Evolutionary conservation across 1,140 invertebrate species (phyloP).

Genomic region (Drosophila bocqueti): DNA sequence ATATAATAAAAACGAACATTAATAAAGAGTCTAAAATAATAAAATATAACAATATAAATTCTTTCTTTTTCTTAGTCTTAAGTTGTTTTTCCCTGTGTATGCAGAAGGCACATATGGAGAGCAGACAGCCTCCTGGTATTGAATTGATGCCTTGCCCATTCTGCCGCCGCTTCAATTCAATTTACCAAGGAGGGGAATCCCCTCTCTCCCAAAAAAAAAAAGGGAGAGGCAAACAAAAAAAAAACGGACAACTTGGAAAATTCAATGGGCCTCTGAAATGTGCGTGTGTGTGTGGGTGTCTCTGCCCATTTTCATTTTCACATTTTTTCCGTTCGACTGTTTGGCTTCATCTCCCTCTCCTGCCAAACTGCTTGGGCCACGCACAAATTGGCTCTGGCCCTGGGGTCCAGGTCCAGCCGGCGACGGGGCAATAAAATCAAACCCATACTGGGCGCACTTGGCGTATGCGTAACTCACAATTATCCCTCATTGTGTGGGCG

Average conservation of each 20-base stretch:
- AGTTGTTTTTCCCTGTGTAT: slow-evolving; percentile 5
- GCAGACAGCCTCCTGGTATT: slow-evolving; percentile 30
- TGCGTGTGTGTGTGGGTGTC: slow-evolving; percentile 37
- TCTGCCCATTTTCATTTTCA: slow-evolving; percentile 41
- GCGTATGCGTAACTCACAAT: slow-evolving; percentile 80
- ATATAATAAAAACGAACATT: neutral
- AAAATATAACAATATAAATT: too few relatives aligned
- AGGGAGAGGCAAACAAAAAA: slow-evolving; percentile 12
- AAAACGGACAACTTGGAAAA: slow-evolving; percentile 39
- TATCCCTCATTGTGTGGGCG: slow-evolving; percentile 74
- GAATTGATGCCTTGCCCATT: slow-evolving; percentile 47
- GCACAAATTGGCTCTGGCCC: slow-evolving; percentile 66
- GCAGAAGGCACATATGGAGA: slow-evolving; percentile 54
- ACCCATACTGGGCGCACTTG: slow-evolving; percentile 59
- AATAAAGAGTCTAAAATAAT: too few relatives aligned
- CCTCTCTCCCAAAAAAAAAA: slow-evolving; percentile 23
- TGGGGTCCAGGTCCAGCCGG: slow-evolving; percentile 9
- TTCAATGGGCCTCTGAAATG: slow-evolving; percentile 45
- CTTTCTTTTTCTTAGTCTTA: too few relatives aligned
- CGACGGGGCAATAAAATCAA: slow-evolving; percentile 75
- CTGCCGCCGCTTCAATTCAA: slow-evolving; percentile 51
- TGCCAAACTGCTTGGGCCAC: slow-evolving; percentile 57
- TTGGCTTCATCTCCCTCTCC: slow-evolving; percentile 51
- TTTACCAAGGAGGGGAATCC: slow-evolving; percentile 33
- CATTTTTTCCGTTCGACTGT: slow-evolving; percentile 31